Evolutionary conservation across 2,113 vertebrate genomes (phyloP), one percentile per base, ranked within the genome.

Genomic region (Pogona vitticeps): DNA sequence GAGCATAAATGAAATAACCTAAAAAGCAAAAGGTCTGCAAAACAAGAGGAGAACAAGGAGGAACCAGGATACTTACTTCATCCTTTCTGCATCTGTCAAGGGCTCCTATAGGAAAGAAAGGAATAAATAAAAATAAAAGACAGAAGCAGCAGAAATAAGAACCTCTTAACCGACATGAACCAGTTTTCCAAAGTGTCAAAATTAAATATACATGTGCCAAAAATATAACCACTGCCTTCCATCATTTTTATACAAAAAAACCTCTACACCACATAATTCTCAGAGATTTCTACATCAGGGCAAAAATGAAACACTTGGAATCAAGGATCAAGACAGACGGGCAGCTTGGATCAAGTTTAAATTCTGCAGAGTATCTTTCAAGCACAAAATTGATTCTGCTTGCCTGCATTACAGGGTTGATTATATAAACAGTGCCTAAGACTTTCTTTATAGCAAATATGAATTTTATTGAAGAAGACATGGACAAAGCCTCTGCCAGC

Each of bases 21-120:
- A 58, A 56, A 87, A 58, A 84, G 42, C n/a, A 31, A n/a, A 52
- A 65, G 76, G 58, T 59, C 17, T 81, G 70, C 80, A 86, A 71
- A 75, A 79, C 10, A 6, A 87, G 31, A 80, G 4, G 67, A 52
- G 42, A n/a, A 70, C 71, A 76, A 86, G 82, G 21, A 2, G 2
- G 83, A 61, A 88, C 58, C 76, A 89, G 40, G 83, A 80, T 82
- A 98, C 98, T 98, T 95, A 99, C 98, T 97, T 98, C 97, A 99
- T 98, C 93, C 96, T 96, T 94, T 99, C 98, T 1, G 97, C 95
- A 80, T 99, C 98, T 17, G 98, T 97, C 92, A 98, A 90, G 14
- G 95, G 89, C 46, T 98, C 98, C 98, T 99, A 95, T 76, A 94
- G 91, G 90, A 94, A 89, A 95, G 65, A 94, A 89, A 58, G 96